Evolutionary conservation across 2,888 invertebrate genomes (phyloP), one percentile per base, ranked within the genome.

Genomic region (Cheilosia pagana): DNA sequence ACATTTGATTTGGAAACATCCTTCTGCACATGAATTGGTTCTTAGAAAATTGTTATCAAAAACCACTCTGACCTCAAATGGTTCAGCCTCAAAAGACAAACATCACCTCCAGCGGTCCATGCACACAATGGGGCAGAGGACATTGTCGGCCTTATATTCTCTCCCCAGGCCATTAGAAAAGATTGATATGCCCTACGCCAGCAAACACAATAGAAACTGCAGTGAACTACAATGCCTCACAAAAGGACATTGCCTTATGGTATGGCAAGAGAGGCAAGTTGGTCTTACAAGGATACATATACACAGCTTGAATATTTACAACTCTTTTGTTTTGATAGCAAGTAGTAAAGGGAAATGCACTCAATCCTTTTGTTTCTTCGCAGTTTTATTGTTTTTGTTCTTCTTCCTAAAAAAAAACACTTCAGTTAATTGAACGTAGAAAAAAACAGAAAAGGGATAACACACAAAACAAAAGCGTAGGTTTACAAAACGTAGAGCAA

Each of bases 351-450:
- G 45, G 57, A 75, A 50, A n/a, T 41, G 39, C 65, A 41, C 50
- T 25, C 57, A 75, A 57, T 57, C 39, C 39, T 57, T 55, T 31
- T 39, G n/a, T 31, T 23, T 48, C 8, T 16, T 62, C 8, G 39
- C 10, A n/a, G 60, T 53, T 19, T n/a, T 48, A 5, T 31, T 63
- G 21, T 41, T 31, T n/a, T 25, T 31, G 7, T 21, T 52, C 28
- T 60, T 25, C 28, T 41, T 41, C 21, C 12, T 35, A 65, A 81
- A 63, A 31, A 43, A 35, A 77, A 82, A 82, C 78, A 78, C 82
- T 82, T 72, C 72, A 78, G 25, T 72, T 82, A 78, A 82, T 82
- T 82, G 82, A 78, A 78, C 78, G 41, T 41, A 14, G 41, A 62
- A 31, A 43, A 23, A 35, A 50, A 21, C 43, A 10, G 28, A 10